Evolutionary conservation across 2,797 vertebrate species (phyloP), one percentile per base, ranked within the genome.

Genomic region (Bryconaethiops microstoma): DNA sequence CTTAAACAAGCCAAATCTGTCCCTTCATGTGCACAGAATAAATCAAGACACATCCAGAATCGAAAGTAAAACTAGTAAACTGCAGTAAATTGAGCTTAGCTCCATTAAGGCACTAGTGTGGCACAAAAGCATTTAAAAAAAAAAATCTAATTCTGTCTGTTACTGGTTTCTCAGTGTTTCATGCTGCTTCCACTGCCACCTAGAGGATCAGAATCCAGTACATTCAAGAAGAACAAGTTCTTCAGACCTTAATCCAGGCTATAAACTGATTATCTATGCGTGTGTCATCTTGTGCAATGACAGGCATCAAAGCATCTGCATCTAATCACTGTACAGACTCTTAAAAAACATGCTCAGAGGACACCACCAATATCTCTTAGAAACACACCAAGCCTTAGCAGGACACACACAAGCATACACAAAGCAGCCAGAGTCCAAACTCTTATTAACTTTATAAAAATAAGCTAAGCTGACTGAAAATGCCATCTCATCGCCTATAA

Each of bases 141-240:
- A 35, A 35, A 4, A 35, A 39, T 5, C 1, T 0, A 13, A 40
- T 40, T 10, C 64, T 29, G 57, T 25, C 45, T 12, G 60, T 10
- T 2, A 3, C 17, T 69, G 10, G 39, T 5, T 12, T 48, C n/a
- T 23, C 4, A 23, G 45, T 16, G 40, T 74, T 21, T 57, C 35
- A 21, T 40, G 35, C 54, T 23, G 23, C 78, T 63, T 40, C 60
- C 16, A 75, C 78, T 68, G 54, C 72, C 63, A 68, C 64, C 71
- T 67, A 21, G 78, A 50, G 64, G 40, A 16, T 35, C 35, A 35
- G 35, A 2, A 35, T 35, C 35, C 35, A 35, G 35, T 35, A 35
- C 35, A 35, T 35, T 35, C 35, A 35, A 35, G 35, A 35, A 35
- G 35, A 35, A 4, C 35, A 35, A 35, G 35, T 35, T 35, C 35